Percentiles rank a stretch among this genome's conserved stretches.
Conservation (phyloP, 2,888 invertebrate species). For the Thera obeliscata region DNA sequence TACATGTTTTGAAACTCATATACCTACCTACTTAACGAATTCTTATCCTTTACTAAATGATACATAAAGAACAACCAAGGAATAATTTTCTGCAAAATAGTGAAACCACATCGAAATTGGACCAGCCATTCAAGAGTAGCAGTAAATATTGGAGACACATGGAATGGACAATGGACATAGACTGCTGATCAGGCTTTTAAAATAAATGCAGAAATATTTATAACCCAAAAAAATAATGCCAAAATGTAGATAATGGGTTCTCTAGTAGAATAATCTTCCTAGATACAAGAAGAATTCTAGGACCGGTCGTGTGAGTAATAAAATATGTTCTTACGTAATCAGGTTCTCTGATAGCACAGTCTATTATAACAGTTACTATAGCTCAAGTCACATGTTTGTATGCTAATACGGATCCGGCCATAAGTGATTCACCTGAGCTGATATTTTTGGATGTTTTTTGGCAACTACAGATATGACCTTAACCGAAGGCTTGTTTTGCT, state of each 20-base stretch:
- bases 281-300: neutral
- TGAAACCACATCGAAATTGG: too few species aligned
- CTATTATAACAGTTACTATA: slow-evolving; percentile 15
- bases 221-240: too few species aligned
- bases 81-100: too few species aligned
- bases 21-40: too few species aligned
- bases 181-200: too few species aligned
- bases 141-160: too few species aligned
- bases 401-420: slow-evolving; percentile 43
- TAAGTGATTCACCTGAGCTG: slow-evolving; percentile 38
- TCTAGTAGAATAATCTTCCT: neutral
- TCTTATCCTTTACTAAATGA: too few species aligned
- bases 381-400: slow-evolving; percentile 39
- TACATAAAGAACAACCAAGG: too few species aligned
- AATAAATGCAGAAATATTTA: too few species aligned
- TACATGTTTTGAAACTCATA: too few species aligned
- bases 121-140: too few species aligned
- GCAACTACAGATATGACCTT: slow-evolving; percentile 17
- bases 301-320: slow-evolving; percentile 34
- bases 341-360: slow-evolving; percentile 19
- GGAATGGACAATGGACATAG: too few species aligned
- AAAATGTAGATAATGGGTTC: neutral
- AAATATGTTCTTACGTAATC: slow-evolving; percentile 50
- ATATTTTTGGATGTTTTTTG: slow-evolving; percentile 24
- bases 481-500: slow-evolving; percentile 18